A percentile compares a stretch with the other conserved stretches of the same genome.
phyloP scores from a whole-genome alignment of 2,797 vertebrate genomes.

The Diceros bicornis region DNA sequence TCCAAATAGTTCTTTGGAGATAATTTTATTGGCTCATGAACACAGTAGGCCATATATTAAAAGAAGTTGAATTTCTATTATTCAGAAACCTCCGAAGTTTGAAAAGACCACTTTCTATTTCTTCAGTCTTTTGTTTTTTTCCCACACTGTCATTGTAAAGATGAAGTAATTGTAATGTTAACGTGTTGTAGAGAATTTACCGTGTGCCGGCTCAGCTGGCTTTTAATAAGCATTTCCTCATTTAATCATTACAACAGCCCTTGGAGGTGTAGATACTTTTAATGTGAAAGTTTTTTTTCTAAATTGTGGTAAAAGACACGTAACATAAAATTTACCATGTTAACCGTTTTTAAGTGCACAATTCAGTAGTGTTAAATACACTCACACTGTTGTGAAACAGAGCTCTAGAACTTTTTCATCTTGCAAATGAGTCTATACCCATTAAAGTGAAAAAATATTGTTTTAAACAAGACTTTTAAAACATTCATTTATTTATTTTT shows the following conservation, averaged over 20 bases:
- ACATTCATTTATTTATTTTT: no score
- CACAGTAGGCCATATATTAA: neutral
- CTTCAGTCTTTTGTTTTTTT: neutral
- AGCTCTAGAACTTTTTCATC: neutral
- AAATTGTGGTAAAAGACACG: neutral
- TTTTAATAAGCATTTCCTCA: neutral
- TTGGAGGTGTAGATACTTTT: neutral
- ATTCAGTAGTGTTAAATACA: neutral
- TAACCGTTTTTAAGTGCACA: neutral
- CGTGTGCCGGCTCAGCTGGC: neutral
- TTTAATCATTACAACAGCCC: neutral
- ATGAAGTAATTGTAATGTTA: neutral
- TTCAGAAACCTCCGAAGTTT: constrained; percentile 25
- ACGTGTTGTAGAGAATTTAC: neutral
- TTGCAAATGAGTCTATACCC: neutral
- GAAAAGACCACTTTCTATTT: constrained; percentile 6
- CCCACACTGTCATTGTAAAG: neutral
- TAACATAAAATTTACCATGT: neutral
- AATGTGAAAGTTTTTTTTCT: neutral
- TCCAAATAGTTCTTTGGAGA: neutral
- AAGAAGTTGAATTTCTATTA: constrained; percentile 43
- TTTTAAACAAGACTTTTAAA: no score
- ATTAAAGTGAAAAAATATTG: neutral
- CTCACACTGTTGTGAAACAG: neutral
- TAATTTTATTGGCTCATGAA: neutral